These are phyloP conservation scores for Sylvilagus floridanus DNA, from an alignment of 2,797 vertebrate species.

Conservation along the genomic window DNA sequence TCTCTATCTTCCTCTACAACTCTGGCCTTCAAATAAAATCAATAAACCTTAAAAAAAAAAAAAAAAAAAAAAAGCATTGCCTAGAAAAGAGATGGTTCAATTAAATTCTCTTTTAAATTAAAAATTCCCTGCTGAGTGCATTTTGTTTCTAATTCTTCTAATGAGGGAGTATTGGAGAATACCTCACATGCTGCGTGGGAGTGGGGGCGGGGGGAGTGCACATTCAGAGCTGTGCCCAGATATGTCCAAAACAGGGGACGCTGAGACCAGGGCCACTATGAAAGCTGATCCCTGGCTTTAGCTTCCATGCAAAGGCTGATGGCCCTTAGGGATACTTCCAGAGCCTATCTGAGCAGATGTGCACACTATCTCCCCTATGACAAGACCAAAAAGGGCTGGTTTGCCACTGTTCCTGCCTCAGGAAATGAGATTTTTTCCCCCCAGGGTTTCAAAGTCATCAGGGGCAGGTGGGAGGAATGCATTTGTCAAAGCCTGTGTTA, in stretches of 20 bases:
- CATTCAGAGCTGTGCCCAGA: not conserved
- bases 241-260: not conserved
- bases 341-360: no score
- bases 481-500: not conserved
- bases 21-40: no score
- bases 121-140: constrained; percentile 4
- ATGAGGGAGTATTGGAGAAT: not conserved
- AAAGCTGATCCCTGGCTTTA: not conserved
- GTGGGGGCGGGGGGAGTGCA: not conserved
- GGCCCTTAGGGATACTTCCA: not conserved
- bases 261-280: not conserved
- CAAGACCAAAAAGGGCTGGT: not conserved
- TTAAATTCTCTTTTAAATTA: constrained; percentile 37
- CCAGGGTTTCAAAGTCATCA: not conserved
- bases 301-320: not conserved
- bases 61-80: no score
- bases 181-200: not conserved
- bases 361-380: not conserved
- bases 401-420: not conserved
- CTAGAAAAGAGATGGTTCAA: constrained; percentile 17
- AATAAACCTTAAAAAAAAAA: no score
- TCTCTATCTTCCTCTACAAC: no score
- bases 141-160: constrained; percentile 33
- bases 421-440: not conserved
- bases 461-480: not conserved